These are phyloP conservation scores for Xenopus borealis DNA, from an alignment of 2,113 vertebrate genomes.

Conservation along the genomic window DNA sequence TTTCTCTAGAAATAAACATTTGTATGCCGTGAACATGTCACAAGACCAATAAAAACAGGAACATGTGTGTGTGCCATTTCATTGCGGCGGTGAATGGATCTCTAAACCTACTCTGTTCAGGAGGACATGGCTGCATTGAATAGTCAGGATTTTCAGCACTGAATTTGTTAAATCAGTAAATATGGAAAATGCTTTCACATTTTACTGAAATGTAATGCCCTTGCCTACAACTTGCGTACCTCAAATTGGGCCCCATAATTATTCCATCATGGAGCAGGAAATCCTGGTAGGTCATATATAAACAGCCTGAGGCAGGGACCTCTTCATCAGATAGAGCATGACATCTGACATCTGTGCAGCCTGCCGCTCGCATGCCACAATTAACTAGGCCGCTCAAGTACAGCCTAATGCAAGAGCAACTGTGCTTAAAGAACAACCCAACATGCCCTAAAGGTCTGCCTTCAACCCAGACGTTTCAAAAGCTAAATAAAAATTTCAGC, in stretches of 20 bases:
- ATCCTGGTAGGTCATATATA: constrained; percentile 82
- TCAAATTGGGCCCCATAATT: constrained; percentile 77
- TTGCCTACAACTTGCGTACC: constrained; percentile 64
- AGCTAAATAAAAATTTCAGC: constrained; percentile 41
- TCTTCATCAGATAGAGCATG: constrained; percentile 74
- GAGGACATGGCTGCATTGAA: not conserved
- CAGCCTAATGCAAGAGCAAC: constrained; percentile 43
- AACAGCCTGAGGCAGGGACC: constrained; percentile 77
- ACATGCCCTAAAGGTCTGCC: constrained; percentile 53
- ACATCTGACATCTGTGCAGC: constrained; percentile 81
- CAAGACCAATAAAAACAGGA: not conserved
- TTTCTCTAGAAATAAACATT: not conserved
- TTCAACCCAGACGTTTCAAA: constrained; percentile 50
- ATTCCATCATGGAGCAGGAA: constrained; percentile 90
- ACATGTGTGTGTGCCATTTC: not conserved
- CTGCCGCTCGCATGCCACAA: constrained; percentile 58
- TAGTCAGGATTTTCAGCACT: not conserved
- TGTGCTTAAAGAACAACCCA: constrained; percentile 32
- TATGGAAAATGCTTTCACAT: constrained; percentile 61
- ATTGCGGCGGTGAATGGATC: not conserved
- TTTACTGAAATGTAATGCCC: constrained; percentile 62
- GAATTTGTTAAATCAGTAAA: constrained; percentile 49
- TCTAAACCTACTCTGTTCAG: not conserved
- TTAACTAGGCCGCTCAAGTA: constrained; percentile 51
- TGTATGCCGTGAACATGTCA: not conserved